Evolutionary conservation across 2,797 vertebrate species (phyloP).

Genomic region (Simalia tracyae): DNA sequence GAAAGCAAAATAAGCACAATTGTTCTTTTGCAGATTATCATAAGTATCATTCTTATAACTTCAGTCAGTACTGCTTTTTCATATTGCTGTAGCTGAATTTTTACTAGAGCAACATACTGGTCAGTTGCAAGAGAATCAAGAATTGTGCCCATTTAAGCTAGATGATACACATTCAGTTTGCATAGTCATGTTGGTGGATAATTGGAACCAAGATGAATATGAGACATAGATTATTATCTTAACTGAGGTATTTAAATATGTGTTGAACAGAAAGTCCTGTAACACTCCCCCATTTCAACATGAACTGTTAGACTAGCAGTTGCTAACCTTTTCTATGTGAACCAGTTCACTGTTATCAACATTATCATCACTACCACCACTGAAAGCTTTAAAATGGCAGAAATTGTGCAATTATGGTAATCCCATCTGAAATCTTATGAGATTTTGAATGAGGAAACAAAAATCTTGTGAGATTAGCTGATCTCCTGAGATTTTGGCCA

Average conservation of each 20-base stretch:
- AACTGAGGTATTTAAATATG: slow-evolving; percentile 19
- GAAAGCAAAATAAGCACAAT: slow-evolving; percentile 42
- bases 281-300: not conserved
- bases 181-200: slow-evolving; percentile 16
- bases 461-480: not conserved
- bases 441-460: not conserved
- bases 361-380: not conserved
- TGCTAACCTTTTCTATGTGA: not conserved
- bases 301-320: not conserved
- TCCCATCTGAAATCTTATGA: not conserved
- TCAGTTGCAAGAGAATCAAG: slow-evolving; percentile 44
- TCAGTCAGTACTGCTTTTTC: not conserved
- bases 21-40: slow-evolving; percentile 31
- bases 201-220: slow-evolving; percentile 12
- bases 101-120: slow-evolving; percentile 23
- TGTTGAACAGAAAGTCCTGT: slow-evolving; percentile 41
- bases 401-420: not conserved
- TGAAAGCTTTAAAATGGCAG: not conserved
- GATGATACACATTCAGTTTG: too few species aligned
- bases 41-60: slow-evolving; percentile 25
- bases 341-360: not conserved
- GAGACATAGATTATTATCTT: slow-evolving; percentile 16
- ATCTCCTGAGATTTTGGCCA: not conserved
- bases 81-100: slow-evolving; percentile 40
- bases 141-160: slow-evolving; percentile 30